These are phyloP conservation scores for Gerris buenoi DNA, from an alignment of 1,140 invertebrate species.

Conservation along the genomic window DNA sequence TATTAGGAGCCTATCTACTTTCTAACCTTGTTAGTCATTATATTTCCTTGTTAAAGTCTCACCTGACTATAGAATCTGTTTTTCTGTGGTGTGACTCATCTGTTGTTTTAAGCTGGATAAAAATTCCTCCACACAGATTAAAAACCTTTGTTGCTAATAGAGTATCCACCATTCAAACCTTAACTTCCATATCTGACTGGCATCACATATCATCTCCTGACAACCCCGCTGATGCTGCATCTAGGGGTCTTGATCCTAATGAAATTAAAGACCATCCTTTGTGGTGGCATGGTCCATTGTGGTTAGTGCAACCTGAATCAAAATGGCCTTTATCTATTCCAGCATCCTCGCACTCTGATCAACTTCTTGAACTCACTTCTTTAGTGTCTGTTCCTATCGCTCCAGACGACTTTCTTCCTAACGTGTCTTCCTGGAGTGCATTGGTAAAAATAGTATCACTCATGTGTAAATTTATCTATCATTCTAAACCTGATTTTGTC, in stretches of 20 bases:
- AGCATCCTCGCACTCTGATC: too few species aligned
- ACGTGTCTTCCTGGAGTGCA: too few species aligned
- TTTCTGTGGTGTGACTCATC: slow-evolving; percentile 25
- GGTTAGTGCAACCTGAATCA: background rate
- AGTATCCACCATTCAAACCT: slow-evolving; percentile 24
- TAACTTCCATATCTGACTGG: slow-evolving; percentile 20
- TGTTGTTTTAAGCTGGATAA: slow-evolving; percentile 23
- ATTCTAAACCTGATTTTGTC: too few species aligned
- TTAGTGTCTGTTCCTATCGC: too few species aligned
- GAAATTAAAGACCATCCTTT: slow-evolving; percentile 21
- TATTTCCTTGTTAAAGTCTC: background rate
- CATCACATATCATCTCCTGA: slow-evolving; percentile 23
- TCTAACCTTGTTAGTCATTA: slow-evolving; percentile 14
- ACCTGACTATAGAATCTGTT: background rate
- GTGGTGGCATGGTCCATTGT: slow-evolving; percentile 29
- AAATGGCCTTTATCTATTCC: background rate
- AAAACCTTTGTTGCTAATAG: slow-evolving; percentile 22
- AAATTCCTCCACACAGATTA: slow-evolving; percentile 16
- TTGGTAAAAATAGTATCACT: too few species aligned
- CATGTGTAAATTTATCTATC: too few species aligned
- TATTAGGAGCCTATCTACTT: slow-evolving; percentile 25
- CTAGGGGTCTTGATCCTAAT: slow-evolving; percentile 25
- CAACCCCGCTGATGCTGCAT: slow-evolving; percentile 32
- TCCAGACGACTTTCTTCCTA: too few species aligned
- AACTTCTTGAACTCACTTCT: too few species aligned